Percentiles rank a stretch among this genome's conserved stretches.
Conservation (phyloP, 2,797 vertebrate genomes). For the Tokudaia muenninki region DNA sequence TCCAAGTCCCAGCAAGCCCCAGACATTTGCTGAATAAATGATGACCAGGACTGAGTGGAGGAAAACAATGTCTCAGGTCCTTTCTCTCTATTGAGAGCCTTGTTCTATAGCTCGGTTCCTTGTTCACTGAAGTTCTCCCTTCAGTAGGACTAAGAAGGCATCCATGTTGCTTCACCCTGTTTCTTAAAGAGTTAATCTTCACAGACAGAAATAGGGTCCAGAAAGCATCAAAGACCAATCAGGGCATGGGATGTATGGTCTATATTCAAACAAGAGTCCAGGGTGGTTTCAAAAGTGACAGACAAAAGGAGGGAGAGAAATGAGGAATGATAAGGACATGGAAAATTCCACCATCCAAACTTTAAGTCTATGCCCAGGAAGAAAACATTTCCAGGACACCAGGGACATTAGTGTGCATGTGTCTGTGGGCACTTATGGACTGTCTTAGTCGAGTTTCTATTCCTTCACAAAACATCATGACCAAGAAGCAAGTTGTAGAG, state of each 20-base stretch:
- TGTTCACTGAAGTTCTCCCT: not conserved
- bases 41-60: not conserved
- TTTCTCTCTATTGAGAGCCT: not conserved
- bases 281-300: not conserved
- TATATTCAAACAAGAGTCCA: not conserved
- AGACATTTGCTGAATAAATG: too few relatives aligned
- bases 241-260: not conserved
- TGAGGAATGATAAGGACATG: accelerated
- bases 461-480: not conserved
- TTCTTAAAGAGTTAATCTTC: not conserved
- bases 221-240: not conserved
- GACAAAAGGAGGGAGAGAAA: not conserved
- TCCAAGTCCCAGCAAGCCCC: not conserved
- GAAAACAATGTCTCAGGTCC: not conserved
- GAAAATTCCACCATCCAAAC: not conserved
- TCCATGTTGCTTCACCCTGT: accelerated
- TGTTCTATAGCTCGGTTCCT: not conserved
- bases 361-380: not conserved
- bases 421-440: not conserved
- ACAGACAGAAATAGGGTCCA: too few relatives aligned
- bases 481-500: not conserved
- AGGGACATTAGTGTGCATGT: accelerated
- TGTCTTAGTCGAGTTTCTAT: not conserved
- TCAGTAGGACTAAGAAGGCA: accelerated
- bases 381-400: not conserved